Evolutionary conservation across 2,888 invertebrate species (phyloP).

Genomic region (Cerastis leucographa): DNA sequence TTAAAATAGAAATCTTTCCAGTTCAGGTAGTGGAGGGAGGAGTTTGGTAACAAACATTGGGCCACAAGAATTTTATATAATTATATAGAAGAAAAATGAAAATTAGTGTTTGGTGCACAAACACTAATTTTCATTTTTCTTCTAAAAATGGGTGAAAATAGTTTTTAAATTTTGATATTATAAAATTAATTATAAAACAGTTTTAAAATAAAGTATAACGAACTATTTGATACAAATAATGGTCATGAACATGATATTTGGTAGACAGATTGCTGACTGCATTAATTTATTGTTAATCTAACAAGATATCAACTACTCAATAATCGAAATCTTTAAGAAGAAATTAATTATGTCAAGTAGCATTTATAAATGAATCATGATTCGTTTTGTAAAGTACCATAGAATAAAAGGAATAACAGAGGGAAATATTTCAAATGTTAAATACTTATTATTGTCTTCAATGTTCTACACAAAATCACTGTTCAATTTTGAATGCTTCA

Average conservation of each 20-base stretch:
- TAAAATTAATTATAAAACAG: neutral
- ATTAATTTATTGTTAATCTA: neutral
- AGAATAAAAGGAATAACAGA: neutral
- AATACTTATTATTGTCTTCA: neutral
- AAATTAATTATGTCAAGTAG: slow-evolving; percentile 10
- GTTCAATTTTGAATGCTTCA: neutral
- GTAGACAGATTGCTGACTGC: neutral
- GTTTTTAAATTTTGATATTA: no score
- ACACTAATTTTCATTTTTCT: no score
- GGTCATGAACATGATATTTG: neutral
- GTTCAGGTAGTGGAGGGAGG: no score
- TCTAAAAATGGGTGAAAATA: no score
- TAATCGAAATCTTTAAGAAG: neutral
- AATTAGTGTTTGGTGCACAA: no score
- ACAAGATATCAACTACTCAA: neutral
- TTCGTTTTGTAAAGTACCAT: neutral
- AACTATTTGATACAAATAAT: neutral
- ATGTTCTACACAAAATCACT: neutral
- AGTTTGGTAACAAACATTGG: no score
- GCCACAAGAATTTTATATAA: no score
- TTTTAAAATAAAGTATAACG: neutral
- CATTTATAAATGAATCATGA: slow-evolving; percentile 17
- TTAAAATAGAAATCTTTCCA: neutral
- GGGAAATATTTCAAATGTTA: neutral
- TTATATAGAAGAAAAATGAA: no score